Conservation (phyloP, 2,888 invertebrate genomes). For the Dicycla oo region DNA sequence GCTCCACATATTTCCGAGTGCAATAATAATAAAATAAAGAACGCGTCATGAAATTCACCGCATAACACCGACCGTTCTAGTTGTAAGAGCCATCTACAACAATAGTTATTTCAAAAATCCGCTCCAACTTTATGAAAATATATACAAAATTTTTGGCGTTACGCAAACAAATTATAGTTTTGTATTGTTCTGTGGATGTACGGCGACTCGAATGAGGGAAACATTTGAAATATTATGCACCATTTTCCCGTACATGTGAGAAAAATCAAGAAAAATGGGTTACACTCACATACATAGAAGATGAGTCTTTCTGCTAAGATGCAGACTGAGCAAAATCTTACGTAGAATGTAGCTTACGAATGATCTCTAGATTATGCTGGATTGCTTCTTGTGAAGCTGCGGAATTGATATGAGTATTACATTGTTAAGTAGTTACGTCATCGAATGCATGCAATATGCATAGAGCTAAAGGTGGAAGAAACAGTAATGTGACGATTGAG, state of each 20-base stretch:
- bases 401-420: not conserved
- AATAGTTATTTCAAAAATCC: conserved; percentile 55
- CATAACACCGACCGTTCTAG: conserved; percentile 35
- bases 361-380: not conserved
- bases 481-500: not conserved
- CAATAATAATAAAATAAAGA: conserved; percentile 65
- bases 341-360: not conserved
- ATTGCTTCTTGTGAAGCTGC: not conserved
- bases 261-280: conserved; percentile 26
- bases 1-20: conserved; percentile 50
- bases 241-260: conserved; percentile 26
- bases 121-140: conserved; percentile 62
- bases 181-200: conserved; percentile 39
- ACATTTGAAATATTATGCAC: conserved; percentile 42
- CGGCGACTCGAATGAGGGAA: conserved; percentile 7
- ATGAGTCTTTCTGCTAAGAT: conserved; percentile 25
- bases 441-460: not conserved
- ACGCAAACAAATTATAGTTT: conserved; percentile 58
- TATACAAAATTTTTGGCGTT: conserved; percentile 50
- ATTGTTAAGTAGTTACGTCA: not conserved
- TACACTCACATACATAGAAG: conserved; percentile 15
- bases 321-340: conserved; percentile 5
- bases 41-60: conserved; percentile 47
- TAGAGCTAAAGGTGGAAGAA: not conserved
- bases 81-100: conserved; percentile 37